phyloP scores from a whole-genome alignment of 2,797 vertebrate genomes.

The Channa striata region DNA sequence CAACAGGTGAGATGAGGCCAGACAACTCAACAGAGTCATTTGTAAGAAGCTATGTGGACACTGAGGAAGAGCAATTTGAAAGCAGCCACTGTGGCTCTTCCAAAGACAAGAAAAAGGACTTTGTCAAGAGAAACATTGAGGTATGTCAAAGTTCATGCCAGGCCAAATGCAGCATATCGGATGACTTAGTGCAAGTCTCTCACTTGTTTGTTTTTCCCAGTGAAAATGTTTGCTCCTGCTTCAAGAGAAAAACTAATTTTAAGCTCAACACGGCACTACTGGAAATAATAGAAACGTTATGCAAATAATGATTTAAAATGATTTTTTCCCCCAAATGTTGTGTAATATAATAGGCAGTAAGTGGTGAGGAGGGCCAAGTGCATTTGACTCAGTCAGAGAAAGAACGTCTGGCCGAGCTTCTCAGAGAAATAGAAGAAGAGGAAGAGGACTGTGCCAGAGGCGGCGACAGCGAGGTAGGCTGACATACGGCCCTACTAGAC shows the following conservation, averaged over 20 bases:
- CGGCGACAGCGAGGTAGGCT: conserved; percentile 83
- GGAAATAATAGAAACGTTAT: conserved; percentile 15
- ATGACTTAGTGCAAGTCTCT: conserved; percentile 47
- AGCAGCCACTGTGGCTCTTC: conserved; percentile 51
- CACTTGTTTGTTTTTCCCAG: conserved; percentile 57
- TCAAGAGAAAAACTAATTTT: conserved; percentile 21
- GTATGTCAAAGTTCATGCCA: conserved; percentile 84
- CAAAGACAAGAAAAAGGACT: conserved; percentile 83
- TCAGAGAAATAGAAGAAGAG: conserved; percentile 84
- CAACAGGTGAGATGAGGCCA: conserved; percentile 58
- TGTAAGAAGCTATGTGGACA: conserved; percentile 53
- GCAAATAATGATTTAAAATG: conserved; percentile 24
- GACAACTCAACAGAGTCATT: conserved; percentile 33
- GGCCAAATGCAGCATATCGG: conserved; percentile 51
- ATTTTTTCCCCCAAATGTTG: conserved; percentile 23
- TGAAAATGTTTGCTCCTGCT: conserved; percentile 43
- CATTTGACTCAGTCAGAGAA: conserved; percentile 87
- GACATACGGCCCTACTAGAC: conserved; percentile 60
- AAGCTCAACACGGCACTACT: conserved; percentile 2
- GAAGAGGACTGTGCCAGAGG: conserved; percentile 70
- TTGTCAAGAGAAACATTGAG: conserved; percentile 94
- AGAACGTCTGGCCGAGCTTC: conserved; percentile 87
- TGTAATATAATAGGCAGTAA: conserved; percentile 85
- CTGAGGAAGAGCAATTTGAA: conserved; percentile 54
- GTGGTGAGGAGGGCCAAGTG: conserved; percentile 78